Conservation (phyloP, 2,113 vertebrate species). For the Microtus pennsylvanicus region DNA sequence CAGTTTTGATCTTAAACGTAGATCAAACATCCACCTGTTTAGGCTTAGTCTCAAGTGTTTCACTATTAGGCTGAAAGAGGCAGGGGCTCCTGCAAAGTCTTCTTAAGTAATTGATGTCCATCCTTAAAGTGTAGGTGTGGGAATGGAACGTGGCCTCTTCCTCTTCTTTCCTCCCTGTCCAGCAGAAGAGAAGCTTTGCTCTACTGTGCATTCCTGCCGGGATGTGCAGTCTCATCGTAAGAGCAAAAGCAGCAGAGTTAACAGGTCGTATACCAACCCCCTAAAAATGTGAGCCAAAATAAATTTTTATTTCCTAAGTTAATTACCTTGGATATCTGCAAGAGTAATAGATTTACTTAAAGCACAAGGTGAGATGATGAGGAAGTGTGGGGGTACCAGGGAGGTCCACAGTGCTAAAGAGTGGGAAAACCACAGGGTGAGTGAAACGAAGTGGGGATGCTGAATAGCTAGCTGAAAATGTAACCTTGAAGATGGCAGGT, state of each 20-base stretch:
- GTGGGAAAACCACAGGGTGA: background rate
- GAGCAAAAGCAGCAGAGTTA: background rate
- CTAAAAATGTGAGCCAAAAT: background rate
- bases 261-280: background rate
- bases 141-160: background rate
- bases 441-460: accelerated
- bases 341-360: background rate
- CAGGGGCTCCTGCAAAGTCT: background rate
- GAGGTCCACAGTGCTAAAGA: no score
- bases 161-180: background rate
- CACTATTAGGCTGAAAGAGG: background rate
- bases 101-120: background rate
- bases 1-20: background rate
- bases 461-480: background rate
- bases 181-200: background rate
- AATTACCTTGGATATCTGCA: background rate
- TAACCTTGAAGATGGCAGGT: accelerated
- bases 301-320: background rate
- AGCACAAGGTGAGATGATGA: background rate
- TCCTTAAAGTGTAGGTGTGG: accelerated
- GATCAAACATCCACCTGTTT: background rate
- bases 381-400: background rate
- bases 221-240: background rate
- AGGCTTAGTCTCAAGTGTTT: background rate
- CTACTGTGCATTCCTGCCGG: background rate